Percentiles rank a stretch among this genome's conserved stretches.
Conservation (phyloP, 2,888 invertebrate species). For the Chaitophorus viminalis region DNA sequence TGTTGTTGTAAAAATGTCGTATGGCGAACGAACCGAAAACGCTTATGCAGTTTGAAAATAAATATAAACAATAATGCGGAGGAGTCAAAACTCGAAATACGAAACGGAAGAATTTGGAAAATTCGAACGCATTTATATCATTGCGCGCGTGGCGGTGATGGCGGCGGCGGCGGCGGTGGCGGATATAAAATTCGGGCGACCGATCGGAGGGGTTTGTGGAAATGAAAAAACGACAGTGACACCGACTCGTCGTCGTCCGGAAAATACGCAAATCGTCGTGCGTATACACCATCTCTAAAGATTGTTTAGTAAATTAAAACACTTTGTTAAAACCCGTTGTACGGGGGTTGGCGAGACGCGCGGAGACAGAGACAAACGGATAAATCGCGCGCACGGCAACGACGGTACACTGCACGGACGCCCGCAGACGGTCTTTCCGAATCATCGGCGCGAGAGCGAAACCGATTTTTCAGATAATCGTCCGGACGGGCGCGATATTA, state of each 20-base stretch:
- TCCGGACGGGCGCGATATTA: slow-evolving; percentile 53
- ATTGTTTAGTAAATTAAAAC: slow-evolving; percentile 50
- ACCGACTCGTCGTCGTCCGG: neutral
- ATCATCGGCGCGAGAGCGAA: slow-evolving; percentile 58
- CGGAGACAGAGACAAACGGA: slow-evolving; percentile 43
- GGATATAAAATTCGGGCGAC: neutral
- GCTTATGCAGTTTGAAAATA: no score
- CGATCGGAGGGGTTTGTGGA: neutral
- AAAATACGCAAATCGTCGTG: neutral
- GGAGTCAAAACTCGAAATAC: neutral
- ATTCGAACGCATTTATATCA: slow-evolving; percentile 7
- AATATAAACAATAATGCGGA: neutral
- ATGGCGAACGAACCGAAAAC: neutral
- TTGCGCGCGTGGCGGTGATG: no score
- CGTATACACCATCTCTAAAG: neutral
- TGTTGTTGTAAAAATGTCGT: neutral
- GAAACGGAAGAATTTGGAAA: slow-evolving; percentile 11
- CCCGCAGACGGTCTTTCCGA: slow-evolving; percentile 49
- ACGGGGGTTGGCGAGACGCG: neutral
- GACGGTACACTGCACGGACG: neutral
- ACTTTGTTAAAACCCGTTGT: slow-evolving; percentile 34
- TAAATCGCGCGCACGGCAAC: neutral
- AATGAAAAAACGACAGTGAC: neutral
- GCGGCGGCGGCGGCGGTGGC: no score
- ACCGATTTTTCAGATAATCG: slow-evolving; percentile 62